These are phyloP conservation scores for Lophotis ruficrista DNA, from an alignment of 2,113 vertebrate species.

Conservation along the genomic window DNA sequence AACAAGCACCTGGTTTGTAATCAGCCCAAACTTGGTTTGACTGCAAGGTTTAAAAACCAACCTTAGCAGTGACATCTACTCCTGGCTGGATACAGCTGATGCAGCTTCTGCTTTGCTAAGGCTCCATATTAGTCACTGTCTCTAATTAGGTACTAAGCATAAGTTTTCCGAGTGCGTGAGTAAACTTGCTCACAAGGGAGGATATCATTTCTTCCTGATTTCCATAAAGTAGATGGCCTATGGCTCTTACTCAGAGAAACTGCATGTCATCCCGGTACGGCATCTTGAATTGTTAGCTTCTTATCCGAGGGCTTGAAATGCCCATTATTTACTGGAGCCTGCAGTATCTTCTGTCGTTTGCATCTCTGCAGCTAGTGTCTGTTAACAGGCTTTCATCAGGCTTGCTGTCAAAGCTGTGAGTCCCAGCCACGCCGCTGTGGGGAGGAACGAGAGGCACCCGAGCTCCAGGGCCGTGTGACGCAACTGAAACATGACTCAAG, in stretches of 20 bases:
- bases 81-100: neutral
- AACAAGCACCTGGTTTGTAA: neutral
- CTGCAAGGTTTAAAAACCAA: neutral
- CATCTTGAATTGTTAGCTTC: neutral
- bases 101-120: constrained; percentile 55
- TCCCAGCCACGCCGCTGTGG: neutral
- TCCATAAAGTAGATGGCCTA: constrained; percentile 31
- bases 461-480: neutral
- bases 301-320: neutral
- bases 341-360: neutral
- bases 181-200: constrained; percentile 64
- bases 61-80: neutral
- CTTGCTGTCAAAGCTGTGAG: neutral
- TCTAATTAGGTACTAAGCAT: constrained; percentile 64
- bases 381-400: neutral
- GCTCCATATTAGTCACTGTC: constrained; percentile 32
- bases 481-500: neutral
- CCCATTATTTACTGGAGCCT: neutral
- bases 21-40: neutral
- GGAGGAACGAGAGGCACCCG: neutral
- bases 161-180: constrained; percentile 53
- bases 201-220: constrained; percentile 53
- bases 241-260: constrained; percentile 8
- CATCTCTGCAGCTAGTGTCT: neutral
- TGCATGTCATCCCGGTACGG: neutral